Evolutionary conservation across 2,888 invertebrate species (phyloP).

Genomic region (Parnassius orleans): DNA sequence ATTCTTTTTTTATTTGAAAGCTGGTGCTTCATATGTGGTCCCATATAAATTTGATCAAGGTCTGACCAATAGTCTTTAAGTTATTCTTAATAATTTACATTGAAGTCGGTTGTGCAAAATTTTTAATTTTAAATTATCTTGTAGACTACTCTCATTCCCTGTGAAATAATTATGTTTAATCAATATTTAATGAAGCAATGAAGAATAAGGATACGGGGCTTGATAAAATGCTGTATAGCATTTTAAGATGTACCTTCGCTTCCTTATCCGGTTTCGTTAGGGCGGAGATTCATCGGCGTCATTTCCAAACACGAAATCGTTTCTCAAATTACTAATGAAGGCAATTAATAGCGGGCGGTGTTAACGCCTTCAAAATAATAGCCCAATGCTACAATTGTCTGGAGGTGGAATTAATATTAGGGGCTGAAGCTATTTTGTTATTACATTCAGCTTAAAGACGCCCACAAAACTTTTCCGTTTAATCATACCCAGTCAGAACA

Average conservation of each 20-base stretch:
- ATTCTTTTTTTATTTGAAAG: too few relatives aligned
- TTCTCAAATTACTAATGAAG: constrained; percentile 57
- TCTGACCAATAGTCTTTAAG: too few relatives aligned
- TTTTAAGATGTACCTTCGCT: constrained; percentile 1
- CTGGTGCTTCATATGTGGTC: too few relatives aligned
- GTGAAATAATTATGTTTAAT: background rate
- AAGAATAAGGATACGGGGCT: background rate
- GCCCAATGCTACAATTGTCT: constrained; percentile 37
- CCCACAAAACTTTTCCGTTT: constrained; percentile 32
- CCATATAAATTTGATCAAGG: too few relatives aligned
- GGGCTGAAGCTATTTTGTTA: constrained; percentile 3
- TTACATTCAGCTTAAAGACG: background rate
- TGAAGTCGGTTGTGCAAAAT: too few relatives aligned
- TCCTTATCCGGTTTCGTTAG: constrained; percentile 4
- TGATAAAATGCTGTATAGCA: background rate
- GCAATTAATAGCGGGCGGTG: constrained; percentile 57
- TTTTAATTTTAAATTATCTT: too few relatives aligned
- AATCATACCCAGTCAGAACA: background rate
- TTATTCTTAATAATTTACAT: too few relatives aligned
- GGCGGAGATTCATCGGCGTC: constrained; percentile 30
- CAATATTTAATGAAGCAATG: constrained; percentile 6
- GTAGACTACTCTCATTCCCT: too few relatives aligned
- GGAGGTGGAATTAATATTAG: constrained; percentile 42
- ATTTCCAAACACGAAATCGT: constrained; percentile 55
- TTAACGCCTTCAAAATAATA: constrained; percentile 48